Evolutionary conservation across 2,113 vertebrate genomes (phyloP).

Genomic region (Etheostoma cragini): DNA sequence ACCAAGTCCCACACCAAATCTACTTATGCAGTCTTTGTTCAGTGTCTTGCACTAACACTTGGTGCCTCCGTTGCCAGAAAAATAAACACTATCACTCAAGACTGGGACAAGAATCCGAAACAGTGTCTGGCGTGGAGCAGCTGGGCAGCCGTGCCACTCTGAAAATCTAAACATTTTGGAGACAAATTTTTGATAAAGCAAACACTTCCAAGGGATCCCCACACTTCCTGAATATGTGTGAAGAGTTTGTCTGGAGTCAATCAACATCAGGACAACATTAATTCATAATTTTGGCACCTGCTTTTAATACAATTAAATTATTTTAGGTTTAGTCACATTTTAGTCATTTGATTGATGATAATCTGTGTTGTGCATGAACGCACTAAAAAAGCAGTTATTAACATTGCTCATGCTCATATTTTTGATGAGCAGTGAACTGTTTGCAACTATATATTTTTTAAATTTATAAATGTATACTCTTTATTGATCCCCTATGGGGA

Average conservation of each 20-base stretch:
- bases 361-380: neutral
- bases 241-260: neutral
- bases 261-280: neutral
- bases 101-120: conserved; percentile 39
- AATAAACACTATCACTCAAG: conserved; percentile 70
- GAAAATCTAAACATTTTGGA: conserved; percentile 27
- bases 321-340: neutral
- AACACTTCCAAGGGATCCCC: neutral
- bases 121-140: neutral
- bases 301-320: neutral
- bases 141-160: neutral
- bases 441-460: too few species aligned
- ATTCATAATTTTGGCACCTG: neutral
- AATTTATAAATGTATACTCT: too few species aligned
- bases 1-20: conserved; percentile 60
- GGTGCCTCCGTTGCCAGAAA: conserved; percentile 60
- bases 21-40: conserved; percentile 67
- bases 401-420: too few species aligned
- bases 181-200: conserved; percentile 17
- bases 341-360: neutral
- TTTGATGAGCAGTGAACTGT: too few species aligned
- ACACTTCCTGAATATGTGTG: conserved; percentile 2
- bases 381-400: too few species aligned
- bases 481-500: too few species aligned
- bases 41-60: conserved; percentile 58